These are phyloP conservation scores for Sceloporus undulatus DNA, from an alignment of 2,113 vertebrate species.

Conservation along the genomic window DNA sequence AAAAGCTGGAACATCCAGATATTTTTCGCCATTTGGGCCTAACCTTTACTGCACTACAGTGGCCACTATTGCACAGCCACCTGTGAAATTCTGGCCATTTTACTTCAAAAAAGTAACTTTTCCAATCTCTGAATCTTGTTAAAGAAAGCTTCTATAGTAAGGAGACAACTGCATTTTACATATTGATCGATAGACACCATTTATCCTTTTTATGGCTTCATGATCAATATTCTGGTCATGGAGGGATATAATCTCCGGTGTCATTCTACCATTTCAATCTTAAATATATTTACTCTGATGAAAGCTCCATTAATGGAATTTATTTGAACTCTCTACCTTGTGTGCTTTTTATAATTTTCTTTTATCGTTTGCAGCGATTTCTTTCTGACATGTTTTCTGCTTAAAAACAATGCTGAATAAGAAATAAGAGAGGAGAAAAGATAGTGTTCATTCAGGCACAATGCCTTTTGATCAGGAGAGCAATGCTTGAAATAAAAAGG, in stretches of 20 bases:
- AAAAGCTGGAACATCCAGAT: too few relatives aligned
- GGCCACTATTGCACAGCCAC: too few relatives aligned
- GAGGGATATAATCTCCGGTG: constrained; percentile 51
- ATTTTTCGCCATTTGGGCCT: too few relatives aligned
- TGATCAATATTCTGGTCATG: constrained; percentile 68
- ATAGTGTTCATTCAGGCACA: constrained; percentile 56
- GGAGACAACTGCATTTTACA: not conserved
- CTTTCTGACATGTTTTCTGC: constrained; percentile 65
- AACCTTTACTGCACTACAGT: too few relatives aligned
- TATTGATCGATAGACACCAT: not conserved
- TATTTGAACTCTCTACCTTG: not conserved
- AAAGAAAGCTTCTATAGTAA: not conserved
- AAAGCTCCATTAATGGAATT: constrained; percentile 14
- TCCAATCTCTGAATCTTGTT: too few relatives aligned
- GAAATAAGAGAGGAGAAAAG: constrained; percentile 44
- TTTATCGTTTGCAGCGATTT: constrained; percentile 60
- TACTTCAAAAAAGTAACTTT: too few relatives aligned
- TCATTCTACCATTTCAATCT: not conserved
- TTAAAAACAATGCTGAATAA: constrained; percentile 44
- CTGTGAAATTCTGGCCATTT: too few relatives aligned
- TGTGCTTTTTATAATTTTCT: not conserved
- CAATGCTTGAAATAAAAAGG: constrained; percentile 69
- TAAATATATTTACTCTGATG: constrained; percentile 46
- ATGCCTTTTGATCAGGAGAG: constrained; percentile 65
- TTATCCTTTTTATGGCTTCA: constrained; percentile 24